Base-by-base conservation (phyloP, 1,140 invertebrate species). In the Eueides isabella region DNA sequence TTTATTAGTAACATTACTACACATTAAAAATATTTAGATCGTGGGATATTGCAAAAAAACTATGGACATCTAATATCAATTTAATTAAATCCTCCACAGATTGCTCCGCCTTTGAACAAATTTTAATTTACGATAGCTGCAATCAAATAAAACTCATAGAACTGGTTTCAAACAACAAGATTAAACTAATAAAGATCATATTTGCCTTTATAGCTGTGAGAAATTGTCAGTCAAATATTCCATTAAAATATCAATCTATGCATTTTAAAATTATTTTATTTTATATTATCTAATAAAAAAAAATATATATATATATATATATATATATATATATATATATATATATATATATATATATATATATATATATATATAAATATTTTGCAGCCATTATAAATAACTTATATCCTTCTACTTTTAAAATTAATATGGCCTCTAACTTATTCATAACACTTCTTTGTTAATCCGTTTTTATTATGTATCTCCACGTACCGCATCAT, bases 91-190 rank as follows among this genome's bases (percentile, higher is more conserved):
- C 48, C 11, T 23, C 11, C 19, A 55, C 23, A 55, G 48, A 55
- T 23, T 55, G 48, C 48, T 55, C 48, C 48, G 48, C 48, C 48
- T 55, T 55, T 55, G 19, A 23, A 55, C 19, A 55, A 11, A 55
- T 55, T 55, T 55, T n/a, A 55, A 26, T 55, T 55, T 55, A 55
- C 48, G 48, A 55, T 26, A 26, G 23, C 48, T 26, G 48, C 23
- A 55, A 48, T 48, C 41, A 48, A 48, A 38, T 16, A 48, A 19
- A 48, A 48, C 41, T 48, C 41, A 48, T n/a, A 48, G 69, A 76
- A 76, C 75, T 19, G 61, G 75, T 76, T 76, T 19, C 14, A 63
- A 72, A 68, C 70, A 72, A 66, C 70, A 69, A 69, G 70, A 72
- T 48, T 48, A 61, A 38, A 33, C 33, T 64, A 44, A 71, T 63